Evolutionary conservation across 1,140 invertebrate genomes (phyloP).

Genomic region (Bombus pascuorum): DNA sequence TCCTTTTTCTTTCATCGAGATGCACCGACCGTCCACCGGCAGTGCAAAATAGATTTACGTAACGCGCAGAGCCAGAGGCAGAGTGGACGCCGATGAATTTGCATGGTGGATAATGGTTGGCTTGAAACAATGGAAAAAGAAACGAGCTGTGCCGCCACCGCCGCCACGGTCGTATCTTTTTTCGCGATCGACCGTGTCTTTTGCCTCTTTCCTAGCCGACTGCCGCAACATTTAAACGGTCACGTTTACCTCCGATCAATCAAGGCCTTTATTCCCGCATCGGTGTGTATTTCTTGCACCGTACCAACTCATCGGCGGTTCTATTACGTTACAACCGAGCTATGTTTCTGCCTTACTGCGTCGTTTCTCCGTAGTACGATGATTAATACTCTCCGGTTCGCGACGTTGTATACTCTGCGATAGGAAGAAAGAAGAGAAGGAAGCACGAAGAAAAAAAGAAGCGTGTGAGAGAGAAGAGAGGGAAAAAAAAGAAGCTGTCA

Average conservation of each 20-base stretch:
- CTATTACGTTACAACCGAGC: slow-evolving; percentile 57
- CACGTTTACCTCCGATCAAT: slow-evolving; percentile 62
- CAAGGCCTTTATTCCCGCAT: slow-evolving; percentile 61
- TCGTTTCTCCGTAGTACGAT: slow-evolving; percentile 60
- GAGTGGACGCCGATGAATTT: slow-evolving; percentile 1
- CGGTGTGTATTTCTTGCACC: slow-evolving; percentile 55
- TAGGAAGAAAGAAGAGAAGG: neutral
- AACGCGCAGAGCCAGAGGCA: neutral
- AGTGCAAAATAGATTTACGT: slow-evolving; percentile 31
- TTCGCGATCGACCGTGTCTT: slow-evolving; percentile 44
- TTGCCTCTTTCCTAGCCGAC: slow-evolving; percentile 31
- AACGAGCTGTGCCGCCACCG: neutral
- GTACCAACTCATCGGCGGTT: slow-evolving; percentile 60
- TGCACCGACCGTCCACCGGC: neutral
- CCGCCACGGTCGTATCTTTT: slow-evolving; percentile 17
- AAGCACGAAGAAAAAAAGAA: neutral
- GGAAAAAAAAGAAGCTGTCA: slow-evolving; percentile 62
- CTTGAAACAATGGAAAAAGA: slow-evolving; percentile 34
- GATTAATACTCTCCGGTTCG: slow-evolving; percentile 70
- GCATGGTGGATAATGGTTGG: slow-evolving; percentile 28
- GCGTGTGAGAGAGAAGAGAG: slow-evolving; percentile 17
- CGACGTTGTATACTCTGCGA: slow-evolving; percentile 39
- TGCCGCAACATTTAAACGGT: slow-evolving; percentile 53
- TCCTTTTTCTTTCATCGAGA: slow-evolving; percentile 12
- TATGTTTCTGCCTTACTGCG: slow-evolving; percentile 60